Evolutionary conservation across 2,888 invertebrate species (phyloP), one percentile per base, ranked within the genome.

Genomic region (Morpho achilles): DNA sequence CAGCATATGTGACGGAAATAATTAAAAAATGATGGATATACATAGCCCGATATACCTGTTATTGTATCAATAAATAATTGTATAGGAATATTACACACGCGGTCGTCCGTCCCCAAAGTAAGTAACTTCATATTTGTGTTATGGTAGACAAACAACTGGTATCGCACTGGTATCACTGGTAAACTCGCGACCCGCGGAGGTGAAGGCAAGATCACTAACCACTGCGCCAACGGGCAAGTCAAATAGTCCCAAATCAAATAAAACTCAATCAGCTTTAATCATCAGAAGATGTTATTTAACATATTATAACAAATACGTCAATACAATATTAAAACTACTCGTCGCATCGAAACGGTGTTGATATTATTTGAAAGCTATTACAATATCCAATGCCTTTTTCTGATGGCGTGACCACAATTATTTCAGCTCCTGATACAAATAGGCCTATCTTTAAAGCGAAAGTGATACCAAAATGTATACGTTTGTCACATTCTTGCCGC

Each of bases 401-500:
- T 43, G 71, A 55, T 57, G 72, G 71, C 50, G 71, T 65, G 40
- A 79, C 71, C 63, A 77, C 74, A 66, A 79, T 82, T 77, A 82
- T 80, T 80, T 84, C 84, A 79, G 82, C 79, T 69, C 64, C 65
- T 42, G 51, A 51, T 51, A 67, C 40, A 59, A 74, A 69, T 61
- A 79, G 65, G 62, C 72, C 71, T 58, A 71, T 72, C 66, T 73
- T 71, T 68, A 73, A 64, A 56, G 73, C 74, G 47, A 74, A 73
- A 56, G 70, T 66, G 45, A 73, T 82, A 82, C 83, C 85, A 84
- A 85, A 84, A 76, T 64, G 68, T 63, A 76, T 64, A 58, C 79
- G 75, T 67, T 76, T 74, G 69, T 69, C 58, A 68, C 72, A 72
- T 67, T 77, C 77, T 50, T 67, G 67, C 49, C 67, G 75, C 82